Conservation (phyloP, 2,113 vertebrate species). For the Labeo catla region DNA sequence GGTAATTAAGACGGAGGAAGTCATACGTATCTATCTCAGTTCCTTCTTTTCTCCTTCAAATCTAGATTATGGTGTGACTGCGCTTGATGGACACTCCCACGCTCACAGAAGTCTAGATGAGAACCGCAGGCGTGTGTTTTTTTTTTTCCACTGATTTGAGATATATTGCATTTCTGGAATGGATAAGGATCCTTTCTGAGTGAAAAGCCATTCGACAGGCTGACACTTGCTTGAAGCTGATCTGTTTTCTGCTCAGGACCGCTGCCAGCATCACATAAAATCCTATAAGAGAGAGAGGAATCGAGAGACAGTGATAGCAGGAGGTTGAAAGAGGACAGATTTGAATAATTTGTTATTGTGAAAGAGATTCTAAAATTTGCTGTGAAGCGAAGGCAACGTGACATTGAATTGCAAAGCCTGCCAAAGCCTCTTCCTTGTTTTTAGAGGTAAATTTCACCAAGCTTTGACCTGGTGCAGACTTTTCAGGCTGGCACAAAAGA, state of each 20-base stretch:
- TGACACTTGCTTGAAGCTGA: slow-evolving; percentile 39
- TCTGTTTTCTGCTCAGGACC: slow-evolving; percentile 13
- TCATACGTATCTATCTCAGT: slow-evolving; percentile 28
- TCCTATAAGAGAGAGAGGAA: background rate
- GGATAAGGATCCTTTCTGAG: slow-evolving; percentile 30
- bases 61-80: slow-evolving; percentile 30
- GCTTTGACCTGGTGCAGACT: slow-evolving; percentile 19
- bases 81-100: slow-evolving; percentile 34
- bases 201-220: slow-evolving; percentile 31
- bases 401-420: slow-evolving; percentile 35
- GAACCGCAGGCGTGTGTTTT: slow-evolving; percentile 1
- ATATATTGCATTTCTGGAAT: slow-evolving; percentile 37
- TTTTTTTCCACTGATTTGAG: slow-evolving; percentile 24
- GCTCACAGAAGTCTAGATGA: background rate
- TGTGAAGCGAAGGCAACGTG: slow-evolving; percentile 37
- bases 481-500: background rate
- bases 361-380: slow-evolving; percentile 33
- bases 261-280: slow-evolving; percentile 41
- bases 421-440: slow-evolving; percentile 13
- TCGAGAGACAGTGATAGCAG: background rate
- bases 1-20: slow-evolving; percentile 40
- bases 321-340: slow-evolving; percentile 41
- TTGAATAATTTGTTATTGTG: slow-evolving; percentile 42
- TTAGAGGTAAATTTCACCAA: background rate
- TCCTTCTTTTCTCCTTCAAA: slow-evolving; percentile 21